Evolutionary conservation across 1,140 invertebrate genomes (phyloP), one percentile per base, ranked within the genome.

Genomic region (Lordiphosa clarofinis): DNA sequence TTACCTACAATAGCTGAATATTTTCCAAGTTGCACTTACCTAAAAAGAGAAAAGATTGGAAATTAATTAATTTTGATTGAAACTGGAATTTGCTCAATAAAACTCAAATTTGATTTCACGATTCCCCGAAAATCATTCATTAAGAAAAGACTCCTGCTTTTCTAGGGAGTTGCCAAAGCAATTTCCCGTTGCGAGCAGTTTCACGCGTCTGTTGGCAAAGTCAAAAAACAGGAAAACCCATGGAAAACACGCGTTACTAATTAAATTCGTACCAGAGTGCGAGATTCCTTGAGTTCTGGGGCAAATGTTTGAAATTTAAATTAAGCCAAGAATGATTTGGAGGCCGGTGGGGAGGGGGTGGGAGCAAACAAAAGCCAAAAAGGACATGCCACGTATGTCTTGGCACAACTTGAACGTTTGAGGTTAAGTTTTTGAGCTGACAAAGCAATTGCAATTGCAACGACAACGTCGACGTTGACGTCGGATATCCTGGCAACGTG

Each of bases 391-490:
- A 66, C 58, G 73, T 68, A 62, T 71, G 57, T 54, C 37, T 33
- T 69, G 31, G 24, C 56, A 21, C 21, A 52, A 36, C 58, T 59
- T 64, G 55, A 53, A 65, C 48, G 74, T 81, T 73, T 71, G 75
- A 82, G 75, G 71, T 75, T 82, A 82, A 81, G 75, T 81, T 81
- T 81, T 82, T 81, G 78, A 81, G 76, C 76, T 82, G 76, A 84
- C 76, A 82, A 82, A 82, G 76, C 78, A 84, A 69, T 69, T 78
- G 76, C 78, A 82, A 82, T 76, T 82, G 76, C 76, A 82, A 50
- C 56, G 19, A 37, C 48, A 37, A 37, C 49, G 55, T 49, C 60
- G 64, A 78, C 72, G 66, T 61, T 69, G 60, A 73, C 71, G 75
- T 66, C 76, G 75, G 75, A 81, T 82, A 81, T 81, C 75, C 76